Base-by-base conservation (phyloP, 2,888 invertebrate genomes). In the Hetaerina titia region DNA sequence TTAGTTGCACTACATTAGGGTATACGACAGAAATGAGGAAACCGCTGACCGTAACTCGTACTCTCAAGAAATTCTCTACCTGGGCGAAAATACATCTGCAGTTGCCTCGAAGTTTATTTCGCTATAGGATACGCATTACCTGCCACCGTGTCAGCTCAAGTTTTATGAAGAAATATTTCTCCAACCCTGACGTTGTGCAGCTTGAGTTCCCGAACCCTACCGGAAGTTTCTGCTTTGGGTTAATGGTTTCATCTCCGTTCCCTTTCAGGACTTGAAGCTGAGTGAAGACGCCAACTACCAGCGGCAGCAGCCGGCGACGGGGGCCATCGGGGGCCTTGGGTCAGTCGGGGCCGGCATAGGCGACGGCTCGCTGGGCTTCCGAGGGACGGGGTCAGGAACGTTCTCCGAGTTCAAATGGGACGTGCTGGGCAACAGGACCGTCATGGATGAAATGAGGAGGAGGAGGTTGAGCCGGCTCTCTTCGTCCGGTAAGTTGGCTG, bases 251-350 rank as follows among this genome's bases (percentile, higher is more conserved):
- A 69, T 69, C n/a, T 69, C 11, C 69, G 31, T 69, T 15, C 56
- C 69, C 0, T 81, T 31, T 81, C 45, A 92, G 92, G 92, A 92
- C 19, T 22, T 92, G 56, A 92, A 92, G 74, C 56, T 92, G 69
- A 92, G 56, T 56, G 64, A 69, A 69, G 92, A 92, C 56, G 92
- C 92, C 74, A 92, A 92, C 92, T 92, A 92, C 56, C 92, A 92
- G 92, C 64, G 69, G 25, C 92, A 92, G 92, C 92, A 92, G 92
- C 64, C 92, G 92, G 69, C 64, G 45, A 69, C 69, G 17, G 89
- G 89, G 19, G 90, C 25, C 57, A 69, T 64, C 45, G 92, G 92
- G 2, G 89, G 89, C 57, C 89, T 89, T 6, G 90, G 90, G 25
- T n/a, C 58, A 4, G 69, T 45, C 19, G 92, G 92, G 6, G 89